These are phyloP conservation scores for Furcifer pardalis DNA, from an alignment of 2,797 vertebrate genomes.

Conservation along the genomic window DNA sequence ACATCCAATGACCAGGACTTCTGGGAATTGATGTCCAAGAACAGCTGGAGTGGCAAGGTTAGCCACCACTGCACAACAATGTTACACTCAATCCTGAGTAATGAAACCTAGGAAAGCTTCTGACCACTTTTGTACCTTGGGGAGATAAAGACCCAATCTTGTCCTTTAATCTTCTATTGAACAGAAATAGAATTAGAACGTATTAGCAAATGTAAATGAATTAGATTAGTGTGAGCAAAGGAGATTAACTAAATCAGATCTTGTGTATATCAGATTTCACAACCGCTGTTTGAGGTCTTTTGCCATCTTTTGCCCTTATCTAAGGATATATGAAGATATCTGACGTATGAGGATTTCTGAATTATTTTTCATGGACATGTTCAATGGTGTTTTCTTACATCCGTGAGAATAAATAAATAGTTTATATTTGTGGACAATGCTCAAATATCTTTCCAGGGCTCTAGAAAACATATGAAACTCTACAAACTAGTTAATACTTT, in stretches of 20 bases:
- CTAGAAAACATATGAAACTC: not conserved
- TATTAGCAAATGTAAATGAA: not conserved
- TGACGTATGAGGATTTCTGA: too few species aligned
- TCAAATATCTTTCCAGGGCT: not conserved
- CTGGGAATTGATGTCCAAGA: too few species aligned
- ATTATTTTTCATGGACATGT: not conserved
- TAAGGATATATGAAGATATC: not conserved
- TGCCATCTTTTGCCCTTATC: not conserved
- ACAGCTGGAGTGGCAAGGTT: too few species aligned
- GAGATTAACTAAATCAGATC: not conserved
- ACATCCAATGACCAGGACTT: too few species aligned
- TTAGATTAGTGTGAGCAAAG: not conserved
- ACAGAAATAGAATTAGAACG: not conserved
- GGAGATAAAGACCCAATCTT: not conserved
- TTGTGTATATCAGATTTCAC: not conserved
- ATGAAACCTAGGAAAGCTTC: not conserved
- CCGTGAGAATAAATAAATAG: not conserved
- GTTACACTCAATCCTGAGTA: not conserved
- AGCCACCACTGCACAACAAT: too few species aligned
- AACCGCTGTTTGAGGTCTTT: not conserved
- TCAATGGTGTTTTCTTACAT: not conserved
- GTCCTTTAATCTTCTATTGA: not conserved
- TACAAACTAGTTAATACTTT: not conserved
- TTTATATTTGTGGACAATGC: not conserved
- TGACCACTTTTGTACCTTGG: not conserved